Base-by-base conservation (phyloP, 2,113 vertebrate species). In the Ptyas mucosa region DNA sequence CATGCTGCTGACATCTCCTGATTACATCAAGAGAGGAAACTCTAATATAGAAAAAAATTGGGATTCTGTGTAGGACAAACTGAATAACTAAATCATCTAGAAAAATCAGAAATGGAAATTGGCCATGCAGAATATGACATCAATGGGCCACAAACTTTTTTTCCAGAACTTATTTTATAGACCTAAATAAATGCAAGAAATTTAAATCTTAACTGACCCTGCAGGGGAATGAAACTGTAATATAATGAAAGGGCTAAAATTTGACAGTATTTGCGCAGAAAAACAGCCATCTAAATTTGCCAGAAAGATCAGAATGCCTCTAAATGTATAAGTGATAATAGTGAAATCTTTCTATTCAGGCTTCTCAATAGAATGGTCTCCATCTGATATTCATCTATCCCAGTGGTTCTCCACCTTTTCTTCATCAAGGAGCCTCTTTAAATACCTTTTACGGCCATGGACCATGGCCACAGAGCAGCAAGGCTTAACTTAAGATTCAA, bases 1-100 rank as follows among this genome's bases (percentile, higher is more conserved):
- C 85, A 61, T 51, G 53, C 52, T 58, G 92, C 81, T 92, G 52
- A 89, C 81, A 89, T 55, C 88, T 81, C 12, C 91, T 92, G 87
- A 92, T 92, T 92, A 89, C 87, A 85, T 85, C 88, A 89, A 85
- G 53, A 58, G 43, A 43, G 39, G 12, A 81, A 34, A 46, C 15
- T 14, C 9, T 18, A 87, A 92, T 64, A 34, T 29, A 52, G 34
- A 8, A 43, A 29, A 89, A 11, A 46, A 58, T 85, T 61, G 21
- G 64, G 52, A 51, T n/a, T 58, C 11, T 89, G 57, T 89, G 64
- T 21, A 57, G 53, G 69, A 92, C 88, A 92, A 92, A 85, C 52
- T 58, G 43, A 92, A 69, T 89, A 89, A 85, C 43, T 57, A 49
- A 69, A 58, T 85, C 11, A n/a, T 81, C 8, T 88, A 26, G 7